Evolutionary conservation across 2,113 vertebrate species (phyloP).

Genomic region (Channa maculata): DNA sequence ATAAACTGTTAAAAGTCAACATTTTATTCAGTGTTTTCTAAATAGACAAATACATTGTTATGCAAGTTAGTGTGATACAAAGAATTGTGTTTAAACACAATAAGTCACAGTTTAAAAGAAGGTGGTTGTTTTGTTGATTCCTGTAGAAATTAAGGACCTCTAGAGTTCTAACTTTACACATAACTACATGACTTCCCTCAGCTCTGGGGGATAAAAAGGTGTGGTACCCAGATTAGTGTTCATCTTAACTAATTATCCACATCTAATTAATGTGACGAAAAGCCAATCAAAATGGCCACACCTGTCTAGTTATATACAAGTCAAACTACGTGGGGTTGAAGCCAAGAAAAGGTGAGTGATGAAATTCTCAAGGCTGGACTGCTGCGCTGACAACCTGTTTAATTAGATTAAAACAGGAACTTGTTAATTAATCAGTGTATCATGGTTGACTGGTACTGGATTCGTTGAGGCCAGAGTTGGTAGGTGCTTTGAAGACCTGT

Average conservation of each 20-base stretch:
- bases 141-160: conserved; percentile 11
- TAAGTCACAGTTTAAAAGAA: background rate
- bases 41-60: background rate
- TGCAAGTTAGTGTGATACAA: background rate
- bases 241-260: conserved; percentile 72
- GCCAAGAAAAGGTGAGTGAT: conserved; percentile 71
- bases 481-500: conserved; percentile 30
- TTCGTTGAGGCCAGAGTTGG: conserved; percentile 39
- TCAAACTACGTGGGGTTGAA: conserved; percentile 66
- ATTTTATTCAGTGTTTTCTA: background rate
- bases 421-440: conserved; percentile 74
- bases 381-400: conserved; percentile 75
- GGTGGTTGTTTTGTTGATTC: conserved; percentile 1
- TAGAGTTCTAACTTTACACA: conserved; percentile 44
- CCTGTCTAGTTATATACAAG: conserved; percentile 81
- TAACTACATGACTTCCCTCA: conserved; percentile 23
- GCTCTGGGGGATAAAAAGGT: conserved; percentile 49
- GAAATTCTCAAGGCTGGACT: conserved; percentile 67
- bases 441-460: conserved; percentile 60
- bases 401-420: conserved; percentile 77
- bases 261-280: conserved; percentile 74
- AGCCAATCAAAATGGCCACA: conserved; percentile 78
- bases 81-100: conserved; percentile 1
- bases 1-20: no score
- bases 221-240: conserved; percentile 43